phyloP scores from a whole-genome alignment of 2,888 invertebrate genomes.

The Epirrhoe tristata region DNA sequence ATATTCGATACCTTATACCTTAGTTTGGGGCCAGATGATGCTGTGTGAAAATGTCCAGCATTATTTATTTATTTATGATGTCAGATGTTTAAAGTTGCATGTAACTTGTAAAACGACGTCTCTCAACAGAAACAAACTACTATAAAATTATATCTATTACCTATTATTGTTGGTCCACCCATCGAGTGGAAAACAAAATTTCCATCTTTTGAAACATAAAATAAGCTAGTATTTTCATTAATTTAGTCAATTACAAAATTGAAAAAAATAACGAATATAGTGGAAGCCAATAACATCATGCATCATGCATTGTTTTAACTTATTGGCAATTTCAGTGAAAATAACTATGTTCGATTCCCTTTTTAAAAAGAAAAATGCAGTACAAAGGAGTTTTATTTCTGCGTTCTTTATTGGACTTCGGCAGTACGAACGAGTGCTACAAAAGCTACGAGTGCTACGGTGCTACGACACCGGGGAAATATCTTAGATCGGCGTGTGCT shows the following conservation, averaged over 20 bases:
- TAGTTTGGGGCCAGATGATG: too few species aligned
- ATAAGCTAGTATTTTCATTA: too few species aligned
- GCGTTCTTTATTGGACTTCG: constrained; percentile 10
- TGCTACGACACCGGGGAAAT: constrained; percentile 10
- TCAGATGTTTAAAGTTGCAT: background rate
- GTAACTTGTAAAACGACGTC: too few species aligned
- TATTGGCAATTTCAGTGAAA: background rate
- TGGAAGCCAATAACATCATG: too few species aligned
- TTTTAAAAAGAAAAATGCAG: constrained; percentile 6
- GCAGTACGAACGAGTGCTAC: background rate
- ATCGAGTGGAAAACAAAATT: too few species aligned
- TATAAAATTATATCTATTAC: too few species aligned
- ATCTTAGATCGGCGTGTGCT: constrained; percentile 9
- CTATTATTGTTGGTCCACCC: too few species aligned
- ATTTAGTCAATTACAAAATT: too few species aligned
- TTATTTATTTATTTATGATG: background rate
- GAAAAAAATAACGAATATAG: too few species aligned
- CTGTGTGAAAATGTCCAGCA: too few species aligned
- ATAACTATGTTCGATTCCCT: background rate
- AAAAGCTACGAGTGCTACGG: background rate
- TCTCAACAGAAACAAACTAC: too few species aligned
- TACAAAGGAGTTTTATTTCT: constrained; percentile 4
- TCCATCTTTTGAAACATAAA: too few species aligned
- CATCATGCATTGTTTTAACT: background rate
- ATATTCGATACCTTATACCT: background rate